Evolutionary conservation across 2,797 vertebrate species (phyloP).

Genomic region (Nyctalus aviator): DNA sequence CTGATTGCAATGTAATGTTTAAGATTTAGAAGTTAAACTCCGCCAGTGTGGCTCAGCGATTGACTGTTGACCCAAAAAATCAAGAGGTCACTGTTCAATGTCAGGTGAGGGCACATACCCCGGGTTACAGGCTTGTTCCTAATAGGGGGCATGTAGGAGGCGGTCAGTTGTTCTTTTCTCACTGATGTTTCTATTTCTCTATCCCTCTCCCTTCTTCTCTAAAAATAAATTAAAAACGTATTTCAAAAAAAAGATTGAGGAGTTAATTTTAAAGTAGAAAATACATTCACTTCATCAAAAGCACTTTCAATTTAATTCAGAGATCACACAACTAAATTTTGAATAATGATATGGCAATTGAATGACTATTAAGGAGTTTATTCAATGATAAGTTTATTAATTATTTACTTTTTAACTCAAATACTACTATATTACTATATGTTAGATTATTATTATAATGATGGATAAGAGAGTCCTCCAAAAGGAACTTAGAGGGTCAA

Average conservation of each 20-base stretch:
- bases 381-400: background rate
- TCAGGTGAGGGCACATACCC: too few relatives aligned
- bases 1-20: background rate
- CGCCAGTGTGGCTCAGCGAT: too few relatives aligned
- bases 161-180: too few relatives aligned
- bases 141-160: too few relatives aligned
- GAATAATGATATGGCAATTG: background rate
- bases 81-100: too few relatives aligned
- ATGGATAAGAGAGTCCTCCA: background rate
- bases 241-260: background rate
- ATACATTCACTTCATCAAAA: constrained; percentile 7
- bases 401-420: background rate
- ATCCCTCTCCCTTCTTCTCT: too few relatives aligned
- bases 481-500: background rate
- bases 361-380: background rate
- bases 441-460: background rate
- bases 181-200: too few relatives aligned
- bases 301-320: constrained; percentile 25
- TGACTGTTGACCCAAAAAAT: too few relatives aligned
- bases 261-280: constrained; percentile 31
- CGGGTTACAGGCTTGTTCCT: too few relatives aligned
- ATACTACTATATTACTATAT: background rate
- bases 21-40: background rate
- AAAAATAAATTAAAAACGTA: too few relatives aligned
- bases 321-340: background rate